Evolutionary conservation across 2,888 invertebrate genomes (phyloP).

Genomic region (Tenthredo mesomela): DNA sequence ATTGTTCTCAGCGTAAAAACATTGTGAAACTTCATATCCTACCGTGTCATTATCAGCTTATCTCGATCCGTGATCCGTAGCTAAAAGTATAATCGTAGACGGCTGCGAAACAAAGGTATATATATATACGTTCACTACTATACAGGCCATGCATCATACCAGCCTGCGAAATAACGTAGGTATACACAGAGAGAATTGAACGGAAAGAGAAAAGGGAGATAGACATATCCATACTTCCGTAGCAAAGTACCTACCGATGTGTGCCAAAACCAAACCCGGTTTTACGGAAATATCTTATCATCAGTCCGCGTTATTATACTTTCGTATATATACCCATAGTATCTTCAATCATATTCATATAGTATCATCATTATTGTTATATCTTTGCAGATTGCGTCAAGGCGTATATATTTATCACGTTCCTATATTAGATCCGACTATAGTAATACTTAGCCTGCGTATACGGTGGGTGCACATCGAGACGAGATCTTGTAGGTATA

Average conservation of each 20-base stretch:
- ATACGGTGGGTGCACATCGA: no score
- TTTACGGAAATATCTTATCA: background rate
- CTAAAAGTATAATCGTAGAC: background rate
- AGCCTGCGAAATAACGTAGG: background rate
- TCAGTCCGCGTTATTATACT: background rate
- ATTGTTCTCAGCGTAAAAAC: background rate
- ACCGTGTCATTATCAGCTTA: constrained; percentile 5
- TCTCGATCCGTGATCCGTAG: background rate
- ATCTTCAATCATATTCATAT: background rate
- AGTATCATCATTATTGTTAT: background rate
- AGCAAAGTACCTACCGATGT: background rate
- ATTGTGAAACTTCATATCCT: background rate
- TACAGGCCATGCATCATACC: background rate
- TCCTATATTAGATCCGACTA: background rate
- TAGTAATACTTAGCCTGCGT: background rate
- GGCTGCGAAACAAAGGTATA: background rate
- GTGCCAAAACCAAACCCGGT: background rate
- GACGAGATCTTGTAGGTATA: no score
- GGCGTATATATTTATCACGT: background rate
- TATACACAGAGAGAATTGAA: background rate
- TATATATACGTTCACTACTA: background rate
- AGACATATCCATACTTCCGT: background rate
- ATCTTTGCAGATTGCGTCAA: background rate
- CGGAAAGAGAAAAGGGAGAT: background rate
- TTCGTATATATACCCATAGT: background rate